These are phyloP conservation scores for Taenioides sp. DNA, from an alignment of 2,797 vertebrate species.

Conservation along the genomic window DNA sequence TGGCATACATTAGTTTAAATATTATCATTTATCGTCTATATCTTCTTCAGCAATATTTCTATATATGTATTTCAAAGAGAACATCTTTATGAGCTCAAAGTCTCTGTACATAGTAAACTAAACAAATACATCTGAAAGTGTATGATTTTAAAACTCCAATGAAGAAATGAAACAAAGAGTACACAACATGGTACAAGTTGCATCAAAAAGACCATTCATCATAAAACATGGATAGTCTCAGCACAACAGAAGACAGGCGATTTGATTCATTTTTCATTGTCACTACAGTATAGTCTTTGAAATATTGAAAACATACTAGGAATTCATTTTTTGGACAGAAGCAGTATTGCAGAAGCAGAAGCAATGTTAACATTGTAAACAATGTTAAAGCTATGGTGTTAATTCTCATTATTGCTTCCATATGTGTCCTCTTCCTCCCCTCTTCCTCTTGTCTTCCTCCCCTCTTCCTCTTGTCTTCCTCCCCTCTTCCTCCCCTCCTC, in stretches of 20 bases:
- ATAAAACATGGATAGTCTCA: not conserved
- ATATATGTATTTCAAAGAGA: no score
- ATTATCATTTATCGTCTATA: no score
- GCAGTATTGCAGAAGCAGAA: not conserved
- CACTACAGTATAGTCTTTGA: not conserved
- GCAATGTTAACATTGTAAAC: constrained; percentile 5
- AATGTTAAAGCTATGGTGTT: constrained; percentile 40
- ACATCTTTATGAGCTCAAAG: not conserved
- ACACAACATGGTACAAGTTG: not conserved
- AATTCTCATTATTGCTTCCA: constrained; percentile 48
- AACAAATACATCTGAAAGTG: not conserved
- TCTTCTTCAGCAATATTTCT: no score
- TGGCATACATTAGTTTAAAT: no score
- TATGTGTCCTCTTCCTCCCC: constrained; percentile 47
- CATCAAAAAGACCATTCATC: not conserved
- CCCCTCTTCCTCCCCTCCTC: constrained; percentile 41
- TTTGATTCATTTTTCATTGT: not conserved
- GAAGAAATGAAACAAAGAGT: not conserved
- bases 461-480: constrained; percentile 25
- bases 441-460: constrained; percentile 36
- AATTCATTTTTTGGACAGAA: not conserved
- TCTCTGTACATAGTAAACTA: no score
- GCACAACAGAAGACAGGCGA: no score
- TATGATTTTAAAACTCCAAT: not conserved
- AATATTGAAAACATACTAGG: not conserved